Percentiles rank a stretch among this genome's conserved stretches.
These are phyloP conservation scores for Limnephilus auricula DNA, from an alignment of 2,888 invertebrate genomes.

Conservation along the genomic window DNA sequence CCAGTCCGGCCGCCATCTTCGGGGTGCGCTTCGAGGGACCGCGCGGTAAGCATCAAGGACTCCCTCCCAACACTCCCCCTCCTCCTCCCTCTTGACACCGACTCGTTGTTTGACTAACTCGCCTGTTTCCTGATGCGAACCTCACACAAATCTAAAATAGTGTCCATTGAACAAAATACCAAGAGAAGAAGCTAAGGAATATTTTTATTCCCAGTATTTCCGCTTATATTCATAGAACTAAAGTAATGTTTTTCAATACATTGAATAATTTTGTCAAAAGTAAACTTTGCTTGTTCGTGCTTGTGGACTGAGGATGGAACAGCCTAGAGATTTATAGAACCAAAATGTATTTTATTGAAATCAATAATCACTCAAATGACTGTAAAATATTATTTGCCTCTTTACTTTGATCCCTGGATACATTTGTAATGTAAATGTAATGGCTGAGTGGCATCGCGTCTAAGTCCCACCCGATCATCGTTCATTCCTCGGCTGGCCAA, in stretches of 20 bases:
- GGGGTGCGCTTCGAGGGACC: conserved; percentile 67
- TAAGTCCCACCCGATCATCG: too few species aligned
- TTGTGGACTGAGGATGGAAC: background rate
- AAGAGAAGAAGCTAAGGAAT: background rate
- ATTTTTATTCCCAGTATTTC: background rate
- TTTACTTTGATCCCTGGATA: too few species aligned
- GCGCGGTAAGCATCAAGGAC: conserved; percentile 55
- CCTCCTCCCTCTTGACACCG: background rate
- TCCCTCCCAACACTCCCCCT: background rate
- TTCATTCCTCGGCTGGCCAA: too few species aligned
- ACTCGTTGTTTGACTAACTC: background rate
- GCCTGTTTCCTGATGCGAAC: background rate
- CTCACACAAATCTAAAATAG: background rate
- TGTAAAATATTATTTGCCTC: background rate
- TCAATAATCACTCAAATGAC: background rate
- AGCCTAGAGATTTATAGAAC: background rate
- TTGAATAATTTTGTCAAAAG: background rate
- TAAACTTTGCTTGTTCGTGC: background rate
- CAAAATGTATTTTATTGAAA: background rate
- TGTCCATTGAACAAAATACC: background rate
- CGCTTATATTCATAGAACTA: background rate
- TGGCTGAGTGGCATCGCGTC: too few species aligned
- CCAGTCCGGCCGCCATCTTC: conserved; percentile 61
- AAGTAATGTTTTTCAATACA: background rate
- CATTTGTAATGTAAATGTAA: too few species aligned